Percentiles rank a stretch among this genome's conserved stretches.
Evolutionary conservation across 2,888 invertebrate species (phyloP).

Genomic region (Alcis repandata): DNA sequence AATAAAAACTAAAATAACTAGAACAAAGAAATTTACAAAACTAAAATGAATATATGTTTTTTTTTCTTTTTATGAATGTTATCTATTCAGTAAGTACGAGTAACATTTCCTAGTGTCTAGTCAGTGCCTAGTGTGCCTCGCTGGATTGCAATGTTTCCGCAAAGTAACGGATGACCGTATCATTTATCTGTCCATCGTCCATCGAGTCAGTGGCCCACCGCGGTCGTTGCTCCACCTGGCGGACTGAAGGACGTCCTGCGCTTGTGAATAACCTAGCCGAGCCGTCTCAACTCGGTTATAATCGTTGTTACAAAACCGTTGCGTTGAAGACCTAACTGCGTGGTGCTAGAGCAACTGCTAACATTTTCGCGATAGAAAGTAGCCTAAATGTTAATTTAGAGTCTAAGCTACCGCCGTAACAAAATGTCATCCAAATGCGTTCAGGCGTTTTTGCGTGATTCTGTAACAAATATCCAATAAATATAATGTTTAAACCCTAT

Average conservation of each 20-base stretch:
- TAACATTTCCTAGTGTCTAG: no score
- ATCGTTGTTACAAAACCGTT: background rate
- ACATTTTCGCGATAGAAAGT: background rate
- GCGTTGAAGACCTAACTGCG: background rate
- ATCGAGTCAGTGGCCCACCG: constrained; percentile 13
- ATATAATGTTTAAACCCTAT: no score
- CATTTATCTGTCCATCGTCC: constrained; percentile 11
- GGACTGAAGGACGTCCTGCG: constrained; percentile 17
- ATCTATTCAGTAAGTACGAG: no score
- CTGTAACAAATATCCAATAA: no score
- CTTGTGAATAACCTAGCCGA: constrained; percentile 4
- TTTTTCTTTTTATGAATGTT: no score
- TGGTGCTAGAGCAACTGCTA: no score
- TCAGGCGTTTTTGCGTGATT: no score
- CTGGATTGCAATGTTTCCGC: constrained; percentile 15
- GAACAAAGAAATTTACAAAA: no score
- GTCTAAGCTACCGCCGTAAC: no score
- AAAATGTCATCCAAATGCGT: no score
- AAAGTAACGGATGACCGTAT: constrained; percentile 22
- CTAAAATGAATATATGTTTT: no score
- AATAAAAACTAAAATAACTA: no score
- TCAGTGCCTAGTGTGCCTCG: background rate
- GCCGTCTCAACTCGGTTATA: background rate
- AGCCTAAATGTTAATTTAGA: background rate
- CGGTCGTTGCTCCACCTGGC: constrained; percentile 22